phyloP scores from a whole-genome alignment of 2,797 vertebrate species.

The Falco cherrug region DNA sequence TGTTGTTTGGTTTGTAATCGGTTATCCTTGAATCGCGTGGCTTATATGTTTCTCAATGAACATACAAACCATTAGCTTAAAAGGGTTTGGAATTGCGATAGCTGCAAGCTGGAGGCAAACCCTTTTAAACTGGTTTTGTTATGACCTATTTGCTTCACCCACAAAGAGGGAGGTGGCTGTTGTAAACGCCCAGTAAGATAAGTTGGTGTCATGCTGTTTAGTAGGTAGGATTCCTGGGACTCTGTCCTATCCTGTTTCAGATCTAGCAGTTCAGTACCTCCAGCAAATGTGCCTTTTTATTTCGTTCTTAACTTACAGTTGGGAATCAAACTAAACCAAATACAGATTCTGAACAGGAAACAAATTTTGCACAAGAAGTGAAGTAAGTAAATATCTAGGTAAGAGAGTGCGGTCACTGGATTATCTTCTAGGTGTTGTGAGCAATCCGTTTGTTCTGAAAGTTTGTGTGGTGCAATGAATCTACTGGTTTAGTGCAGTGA shows the following conservation, averaged over 20 bases:
- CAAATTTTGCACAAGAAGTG: background rate
- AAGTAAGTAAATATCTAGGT: background rate
- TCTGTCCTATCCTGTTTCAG: background rate
- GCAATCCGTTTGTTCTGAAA: background rate
- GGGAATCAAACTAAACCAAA: background rate
- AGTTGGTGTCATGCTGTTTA: background rate
- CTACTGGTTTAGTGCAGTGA: background rate
- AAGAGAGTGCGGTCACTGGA: background rate
- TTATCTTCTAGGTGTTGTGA: fast-evolving
- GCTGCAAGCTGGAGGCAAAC: background rate
- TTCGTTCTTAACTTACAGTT: background rate
- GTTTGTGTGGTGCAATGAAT: background rate
- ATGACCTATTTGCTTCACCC: background rate
- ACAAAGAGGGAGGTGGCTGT: background rate
- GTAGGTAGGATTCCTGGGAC: background rate
- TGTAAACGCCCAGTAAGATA: background rate
- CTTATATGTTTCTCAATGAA: background rate
- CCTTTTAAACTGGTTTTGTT: conserved; percentile 7
- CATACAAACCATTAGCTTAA: background rate
- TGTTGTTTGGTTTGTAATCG: background rate
- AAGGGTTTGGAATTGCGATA: background rate
- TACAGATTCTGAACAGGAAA: background rate
- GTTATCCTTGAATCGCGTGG: background rate
- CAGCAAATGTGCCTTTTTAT: background rate
- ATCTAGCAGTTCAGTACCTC: background rate